A percentile compares a stretch with the other conserved stretches of the same genome.
Evolutionary conservation across 2,113 vertebrate species (phyloP).

Genomic region (Sinocyclocheilus rhinocerous): DNA sequence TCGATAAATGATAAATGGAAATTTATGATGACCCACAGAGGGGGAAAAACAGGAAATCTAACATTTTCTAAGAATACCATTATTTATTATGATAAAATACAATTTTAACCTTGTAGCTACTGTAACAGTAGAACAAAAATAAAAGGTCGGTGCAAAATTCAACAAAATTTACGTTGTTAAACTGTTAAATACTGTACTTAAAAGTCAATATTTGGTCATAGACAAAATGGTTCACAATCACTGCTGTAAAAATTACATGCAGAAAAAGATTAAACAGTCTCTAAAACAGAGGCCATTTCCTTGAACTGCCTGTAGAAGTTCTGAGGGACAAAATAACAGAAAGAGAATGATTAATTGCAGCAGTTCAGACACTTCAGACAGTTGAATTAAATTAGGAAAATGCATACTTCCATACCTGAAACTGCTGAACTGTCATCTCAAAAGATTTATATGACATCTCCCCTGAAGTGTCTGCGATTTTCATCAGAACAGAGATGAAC

Average conservation of each 20-base stretch:
- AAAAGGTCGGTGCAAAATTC: neutral
- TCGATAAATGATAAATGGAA: neutral
- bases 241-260: neutral
- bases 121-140: neutral
- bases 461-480: constrained; percentile 82
- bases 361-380: no score
- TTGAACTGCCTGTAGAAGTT: constrained; percentile 93
- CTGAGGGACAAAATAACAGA: constrained; percentile 71
- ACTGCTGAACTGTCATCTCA: constrained; percentile 93
- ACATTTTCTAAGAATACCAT: neutral
- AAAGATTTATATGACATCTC: constrained; percentile 84
- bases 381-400: neutral
- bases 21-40: neutral
- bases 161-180: neutral
- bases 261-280: constrained; percentile 75
- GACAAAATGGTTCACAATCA: constrained; percentile 22
- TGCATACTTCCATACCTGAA: constrained; percentile 81
- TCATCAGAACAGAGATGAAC: constrained; percentile 83
- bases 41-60: neutral
- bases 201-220: constrained; percentile 40
- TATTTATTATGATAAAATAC: neutral
- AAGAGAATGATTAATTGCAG: constrained; percentile 8
- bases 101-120: neutral
- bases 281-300: constrained; percentile 89
- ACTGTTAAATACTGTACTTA: neutral